Evolutionary conservation across 92 coral and sea anemone genomes (phyloP), one percentile per base, ranked within the genome.

Genomic region (Porites evermanni): DNA sequence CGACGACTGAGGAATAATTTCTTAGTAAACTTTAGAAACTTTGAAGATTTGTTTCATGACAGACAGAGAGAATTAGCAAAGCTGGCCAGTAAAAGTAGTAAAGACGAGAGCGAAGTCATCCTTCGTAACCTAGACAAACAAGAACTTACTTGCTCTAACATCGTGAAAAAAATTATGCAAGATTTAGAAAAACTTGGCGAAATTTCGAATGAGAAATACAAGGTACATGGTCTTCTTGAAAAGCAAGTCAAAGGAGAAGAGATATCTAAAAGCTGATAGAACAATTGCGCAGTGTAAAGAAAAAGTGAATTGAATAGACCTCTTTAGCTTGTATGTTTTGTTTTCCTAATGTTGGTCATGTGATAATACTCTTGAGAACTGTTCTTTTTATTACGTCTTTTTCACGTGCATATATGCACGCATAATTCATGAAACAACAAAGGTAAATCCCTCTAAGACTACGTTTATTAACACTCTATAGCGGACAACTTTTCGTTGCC

Each of bases 31-130:
- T 59, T 76, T 26, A 54, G 68, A 13, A 29, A 26, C 67, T 8
- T 76, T 29, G 80, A 76, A 76, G 67, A 76, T 76, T 76, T 59
- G 53, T 76, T 76, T 59, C 17, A 76, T 59, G 67, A 76, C 66
- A 26, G 67, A 8, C 80, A 76, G 24, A 59, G 53, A 17, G 80
- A 60, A 26, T 24, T 76, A 26, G 12, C 19, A 12, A 76, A 32
- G 51, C 38, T 76, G 8, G 5, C 80, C 8, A 38, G 18, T 13
- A 6, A 8, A 59, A 9, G 0, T 7, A 53, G 24, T 60, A 14
- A 29, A 21, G 3, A 59, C 58, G 80, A 76, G 52, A 26, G 12
- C 61, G 60, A 19, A 73, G 77, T 47, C 16, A 12, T 73, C 23
- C 13, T 73, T 9, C 29, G 77, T 52, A 73, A 73, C 19, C 60